phyloP scores from a whole-genome alignment of 2,113 vertebrate species.

The Barbus barbus region DNA sequence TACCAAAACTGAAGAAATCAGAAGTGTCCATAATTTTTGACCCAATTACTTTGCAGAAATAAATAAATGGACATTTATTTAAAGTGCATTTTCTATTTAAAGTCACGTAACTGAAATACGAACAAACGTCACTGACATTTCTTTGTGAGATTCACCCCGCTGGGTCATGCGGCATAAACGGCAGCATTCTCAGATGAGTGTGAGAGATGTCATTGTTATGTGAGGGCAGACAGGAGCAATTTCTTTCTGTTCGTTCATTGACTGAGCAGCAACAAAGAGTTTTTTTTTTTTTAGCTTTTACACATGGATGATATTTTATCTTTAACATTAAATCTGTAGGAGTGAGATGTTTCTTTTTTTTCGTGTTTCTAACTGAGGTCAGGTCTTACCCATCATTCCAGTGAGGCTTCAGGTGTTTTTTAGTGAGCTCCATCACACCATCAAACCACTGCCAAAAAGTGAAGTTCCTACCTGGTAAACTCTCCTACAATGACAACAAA shows the following conservation, averaged over 20 bases:
- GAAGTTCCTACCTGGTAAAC: constrained; percentile 92
- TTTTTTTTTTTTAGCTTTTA: not conserved
- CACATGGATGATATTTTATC: not conserved
- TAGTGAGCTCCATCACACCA: constrained; percentile 95
- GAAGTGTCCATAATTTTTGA: not conserved
- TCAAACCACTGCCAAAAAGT: constrained; percentile 99
- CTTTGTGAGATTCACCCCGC: not conserved
- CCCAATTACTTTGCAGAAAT: not conserved
- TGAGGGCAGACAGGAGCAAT: not conserved
- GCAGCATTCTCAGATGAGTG: not conserved
- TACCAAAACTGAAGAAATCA: no score
- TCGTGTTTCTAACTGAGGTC: not conserved
- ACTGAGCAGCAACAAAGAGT: not conserved
- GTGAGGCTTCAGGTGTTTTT: constrained; percentile 93
- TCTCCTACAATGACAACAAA: constrained; percentile 78
- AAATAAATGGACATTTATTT: not conserved
- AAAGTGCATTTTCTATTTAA: not conserved
- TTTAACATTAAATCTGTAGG: not conserved
- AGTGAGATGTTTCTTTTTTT: not conserved
- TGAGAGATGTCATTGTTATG: not conserved
- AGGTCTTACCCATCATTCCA: constrained; percentile 93
- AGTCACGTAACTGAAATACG: not conserved
- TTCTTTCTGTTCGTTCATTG: not conserved
- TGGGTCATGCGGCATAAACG: not conserved
- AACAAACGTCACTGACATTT: not conserved